Evolutionary conservation across 2,888 invertebrate species (phyloP), one percentile per base, ranked within the genome.

Genomic region (Cataglyphis altisquamis): DNA sequence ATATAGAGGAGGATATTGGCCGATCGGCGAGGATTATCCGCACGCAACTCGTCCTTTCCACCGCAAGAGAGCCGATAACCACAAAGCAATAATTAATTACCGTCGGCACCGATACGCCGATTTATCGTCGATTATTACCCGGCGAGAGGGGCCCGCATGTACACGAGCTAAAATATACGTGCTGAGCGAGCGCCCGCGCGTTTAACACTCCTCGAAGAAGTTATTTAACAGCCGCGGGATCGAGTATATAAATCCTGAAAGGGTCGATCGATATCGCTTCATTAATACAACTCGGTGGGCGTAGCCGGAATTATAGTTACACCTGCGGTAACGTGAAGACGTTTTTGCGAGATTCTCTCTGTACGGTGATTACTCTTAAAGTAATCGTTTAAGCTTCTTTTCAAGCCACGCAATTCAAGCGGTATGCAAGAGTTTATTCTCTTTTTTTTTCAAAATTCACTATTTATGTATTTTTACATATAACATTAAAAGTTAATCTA

Each of bases 1-100:
- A 87, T 90, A 73, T 57, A 55, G 82, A 60, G 82, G 57, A 32
- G 81, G 83, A 86, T 84, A 81, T 62, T 75, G 60, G 41, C 63
- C 78, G 78, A 25, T 73, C 78, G 78, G 36, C 78, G 36, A 52
- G 88, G 87, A 90, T 90, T 90, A 90, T 82, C 87, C 86, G 86
- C 88, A 88, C 89, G 89, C 89, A 86, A 88, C 78, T 62, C 83
- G 77, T 84, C 80, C 78, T 73, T 72, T 72, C 83, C 85, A 67
- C 29, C 81, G 80, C 74, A 21, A 72, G 57, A 72, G 72, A 55
- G 60, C 45, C 78, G 78, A 60, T 80, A 80, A 80, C 72, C 78
- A 60, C 78, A 80, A 80, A 80, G 78, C 78, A 80, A 80, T 80
- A 80, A 80, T 80, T 80, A 80, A 80, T 80, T 80, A 80, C 72